Conservation (phyloP, 2,113 vertebrate genomes). For the Cnemophilus loriae region DNA sequence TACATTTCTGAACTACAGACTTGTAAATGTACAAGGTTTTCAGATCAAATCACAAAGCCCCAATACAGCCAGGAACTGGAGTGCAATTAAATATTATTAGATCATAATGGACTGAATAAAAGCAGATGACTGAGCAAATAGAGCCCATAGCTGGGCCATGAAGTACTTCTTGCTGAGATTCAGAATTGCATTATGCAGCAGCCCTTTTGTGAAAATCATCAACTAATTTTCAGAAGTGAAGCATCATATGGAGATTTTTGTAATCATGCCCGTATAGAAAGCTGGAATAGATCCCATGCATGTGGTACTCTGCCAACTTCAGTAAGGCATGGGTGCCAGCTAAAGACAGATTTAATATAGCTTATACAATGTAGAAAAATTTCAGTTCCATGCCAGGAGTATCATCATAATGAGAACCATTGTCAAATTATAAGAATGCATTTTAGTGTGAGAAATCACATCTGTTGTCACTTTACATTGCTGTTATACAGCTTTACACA, state of each 20-base stretch:
- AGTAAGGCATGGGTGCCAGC: not conserved
- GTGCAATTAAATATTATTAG: not conserved
- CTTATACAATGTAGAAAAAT: conserved; percentile 28
- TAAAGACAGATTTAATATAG: conserved; percentile 33
- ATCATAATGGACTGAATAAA: not conserved
- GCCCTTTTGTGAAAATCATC: not conserved
- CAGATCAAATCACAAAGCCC: not conserved
- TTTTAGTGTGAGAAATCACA: conserved; percentile 39
- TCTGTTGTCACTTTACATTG: conserved; percentile 40
- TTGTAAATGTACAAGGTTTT: not conserved
- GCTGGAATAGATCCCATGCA: conserved; percentile 1
- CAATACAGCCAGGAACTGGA: not conserved
- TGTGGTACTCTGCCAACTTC: conserved; percentile 5
- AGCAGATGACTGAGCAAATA: not conserved
- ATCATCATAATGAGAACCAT: conserved; percentile 34
- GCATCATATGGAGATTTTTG: conserved; percentile 35
- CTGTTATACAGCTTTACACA: not conserved
- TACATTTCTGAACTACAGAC: not conserved
- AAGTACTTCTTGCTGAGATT: not conserved
- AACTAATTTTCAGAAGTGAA: conserved; percentile 27
- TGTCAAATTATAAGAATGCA: conserved; percentile 40
- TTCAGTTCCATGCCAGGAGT: not conserved
- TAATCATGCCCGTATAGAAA: not conserved
- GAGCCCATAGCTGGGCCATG: not conserved
- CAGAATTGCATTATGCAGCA: not conserved